phyloP scores from a whole-genome alignment of 2,888 invertebrate genomes.

The Caenorhabditis japonica region DNA sequence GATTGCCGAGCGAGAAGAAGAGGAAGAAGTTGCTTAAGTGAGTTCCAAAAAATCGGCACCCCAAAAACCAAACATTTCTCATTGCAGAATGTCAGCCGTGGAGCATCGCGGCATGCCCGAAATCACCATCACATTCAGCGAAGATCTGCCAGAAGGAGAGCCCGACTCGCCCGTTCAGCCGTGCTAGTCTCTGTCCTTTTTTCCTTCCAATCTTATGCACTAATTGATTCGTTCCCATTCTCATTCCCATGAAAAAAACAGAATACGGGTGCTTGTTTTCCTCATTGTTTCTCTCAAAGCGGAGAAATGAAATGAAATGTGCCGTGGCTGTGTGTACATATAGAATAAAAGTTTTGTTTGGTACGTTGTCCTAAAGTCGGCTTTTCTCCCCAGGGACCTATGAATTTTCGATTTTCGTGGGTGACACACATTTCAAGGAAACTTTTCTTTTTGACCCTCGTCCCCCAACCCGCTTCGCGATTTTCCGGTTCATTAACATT shows the following conservation, averaged over 20 bases:
- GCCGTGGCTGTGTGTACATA: conserved; percentile 52
- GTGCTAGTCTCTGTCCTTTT: conserved; percentile 17
- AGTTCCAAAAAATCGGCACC: neutral
- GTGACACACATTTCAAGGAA: conserved; percentile 25
- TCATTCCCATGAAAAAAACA: conserved; percentile 13
- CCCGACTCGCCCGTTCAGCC: conserved; percentile 23
- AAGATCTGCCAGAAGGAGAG: conserved; percentile 34
- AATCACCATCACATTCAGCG: conserved; percentile 52
- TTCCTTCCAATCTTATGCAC: neutral
- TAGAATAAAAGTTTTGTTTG: conserved; percentile 43
- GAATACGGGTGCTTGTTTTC: no score
- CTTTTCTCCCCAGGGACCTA: conserved; percentile 43
- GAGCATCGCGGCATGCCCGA: conserved; percentile 52
- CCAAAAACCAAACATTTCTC: neutral
- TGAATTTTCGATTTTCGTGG: conserved; percentile 49
- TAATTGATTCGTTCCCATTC: conserved; percentile 8
- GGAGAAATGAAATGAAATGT: no score
- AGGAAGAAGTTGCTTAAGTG: conserved; percentile 53
- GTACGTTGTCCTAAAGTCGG: conserved; percentile 3
- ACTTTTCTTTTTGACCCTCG: conserved; percentile 11
- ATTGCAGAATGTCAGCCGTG: conserved; percentile 44
- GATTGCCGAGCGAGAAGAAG: conserved; percentile 53
- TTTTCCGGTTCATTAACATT: conserved; percentile 38
- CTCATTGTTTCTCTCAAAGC: no score
- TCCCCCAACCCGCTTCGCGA: neutral